phyloP scores from a whole-genome alignment of 2,113 vertebrate species.

The Pagrus major region DNA sequence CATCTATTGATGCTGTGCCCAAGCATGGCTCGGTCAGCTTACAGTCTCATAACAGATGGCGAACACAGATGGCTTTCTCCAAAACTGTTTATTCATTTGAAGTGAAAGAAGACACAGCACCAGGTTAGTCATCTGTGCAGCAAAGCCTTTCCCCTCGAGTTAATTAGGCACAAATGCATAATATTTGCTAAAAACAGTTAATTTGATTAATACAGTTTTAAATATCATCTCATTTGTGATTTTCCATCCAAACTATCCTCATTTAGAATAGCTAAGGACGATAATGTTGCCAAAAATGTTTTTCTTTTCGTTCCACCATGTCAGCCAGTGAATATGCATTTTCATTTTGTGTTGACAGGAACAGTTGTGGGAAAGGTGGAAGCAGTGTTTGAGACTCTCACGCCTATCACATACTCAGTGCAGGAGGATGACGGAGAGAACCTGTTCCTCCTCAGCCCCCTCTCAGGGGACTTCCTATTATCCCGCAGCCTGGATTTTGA shows the following conservation, averaged over 20 bases:
- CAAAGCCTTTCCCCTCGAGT: background rate
- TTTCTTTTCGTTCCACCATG: background rate
- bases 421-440: slow-evolving; percentile 83
- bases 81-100: slow-evolving; percentile 81
- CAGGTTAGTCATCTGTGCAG: slow-evolving; percentile 72
- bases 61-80: slow-evolving; percentile 70
- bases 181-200: slow-evolving; percentile 13
- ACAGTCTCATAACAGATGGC: slow-evolving; percentile 64
- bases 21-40: slow-evolving; percentile 25
- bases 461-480: slow-evolving; percentile 84
- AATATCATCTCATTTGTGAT: background rate
- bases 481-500: slow-evolving; percentile 84
- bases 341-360: slow-evolving; percentile 75
- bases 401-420: slow-evolving; percentile 76
- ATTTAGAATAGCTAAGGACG: background rate
- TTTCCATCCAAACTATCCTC: background rate
- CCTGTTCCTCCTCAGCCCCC: slow-evolving; percentile 81
- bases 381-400: slow-evolving; percentile 45
- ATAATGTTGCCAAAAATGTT: slow-evolving; percentile 1
- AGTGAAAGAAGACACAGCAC: slow-evolving; percentile 82
- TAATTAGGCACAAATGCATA: background rate
- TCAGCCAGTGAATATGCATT: background rate
- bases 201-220: background rate
- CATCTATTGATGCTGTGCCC: slow-evolving; percentile 49
- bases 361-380: slow-evolving; percentile 81